Evolutionary conservation across 2,113 vertebrate genomes (phyloP), one percentile per base, ranked within the genome.

Genomic region (Fulica atra): DNA sequence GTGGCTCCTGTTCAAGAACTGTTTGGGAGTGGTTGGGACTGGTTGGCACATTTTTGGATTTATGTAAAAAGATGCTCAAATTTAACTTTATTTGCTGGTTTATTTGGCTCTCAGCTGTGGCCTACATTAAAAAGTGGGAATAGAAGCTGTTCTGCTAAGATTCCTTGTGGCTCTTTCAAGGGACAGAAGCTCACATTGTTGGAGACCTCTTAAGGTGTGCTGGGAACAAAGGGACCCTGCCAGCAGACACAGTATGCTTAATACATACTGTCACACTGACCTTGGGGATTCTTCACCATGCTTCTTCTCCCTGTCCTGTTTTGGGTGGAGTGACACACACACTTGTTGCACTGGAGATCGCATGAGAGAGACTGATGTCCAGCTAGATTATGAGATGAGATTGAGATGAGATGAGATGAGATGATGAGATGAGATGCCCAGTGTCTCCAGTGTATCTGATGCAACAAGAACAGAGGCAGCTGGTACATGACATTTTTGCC

Each of bases 291-390:
- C 33, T 76, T 74, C 33, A 36, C 28, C 44, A 17, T 0, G 1
- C 18, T 60, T 81, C 10, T 21, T 40, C 18, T 57, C 6, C 29
- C 9, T 14, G 46, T 8, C 11, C 26, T 38, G 11, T 17, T 82
- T 21, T 44, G 35, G 56, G 56, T 33, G 28, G 50, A 51, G 23
- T 0, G 0, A 40, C 2, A 4, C 1, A 18, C 4, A 9, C 10
- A 8, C 50, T 42, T 2, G 1, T 40, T 69, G 50, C 21, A 31
- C 17, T 1, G 10, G 8, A 7, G 23, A 53, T 6, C 26, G 35
- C 14, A 7, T 0, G 10, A 60, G 10, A 44, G 2, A 29, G 28
- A 44, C 28, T 53, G 29, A 48, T n/a, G 33, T 51, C 38, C 60
- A 61, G n/a, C 0, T 46, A 46, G 17, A 46, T 19, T 16, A 44